Base-by-base conservation (phyloP, 2,888 invertebrate species). In the Sarcophaga rosellei region DNA sequence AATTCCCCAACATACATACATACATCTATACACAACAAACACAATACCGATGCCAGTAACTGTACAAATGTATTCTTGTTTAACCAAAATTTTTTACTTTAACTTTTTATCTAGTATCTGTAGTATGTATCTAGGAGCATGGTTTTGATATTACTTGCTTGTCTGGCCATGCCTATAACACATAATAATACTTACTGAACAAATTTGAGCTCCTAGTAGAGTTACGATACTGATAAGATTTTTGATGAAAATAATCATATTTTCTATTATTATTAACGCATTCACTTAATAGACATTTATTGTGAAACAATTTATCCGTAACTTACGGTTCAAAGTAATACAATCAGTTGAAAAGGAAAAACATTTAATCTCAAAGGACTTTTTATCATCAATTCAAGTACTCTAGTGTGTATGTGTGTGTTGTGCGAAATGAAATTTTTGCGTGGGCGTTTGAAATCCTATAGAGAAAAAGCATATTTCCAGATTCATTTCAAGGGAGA, bases 201-300 rank as follows among this genome's bases (percentile, higher is more conserved):
- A 85, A 88, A 88, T 91, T 92, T 92, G 92, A 76, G 89, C 90
- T 89, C 92, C 92, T 91, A 91, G 89, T 92, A 91, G 88, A 90
- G 90, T 89, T 90, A 90, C 90, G 92, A 92, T 91, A 91, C 90
- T 92, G 92, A 92, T 92, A 92, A 92, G 92, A 92, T 92, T 91
- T 90, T 88, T 90, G 53, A 88, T 89, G 88, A 53, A 65, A 20
- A 72, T 35, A 63, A n/a, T 85, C 23, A 45, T 72, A 57, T 62
- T 74, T 23, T 68, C 63, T 69, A n/a, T 65, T 21, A 17, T 65
- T 59, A 17, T 68, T 66, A 59, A 66, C 66, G 66, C 66, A 59
- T 11, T 15, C 10, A 21, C 21, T 15, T 66, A 10, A 57, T 21
- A 25, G 53, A 53, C 3, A 10, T 8, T 53, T 53, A 47, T 45